phyloP scores from a whole-genome alignment of 2,113 vertebrate genomes.

The Anolis sagrei region DNA sequence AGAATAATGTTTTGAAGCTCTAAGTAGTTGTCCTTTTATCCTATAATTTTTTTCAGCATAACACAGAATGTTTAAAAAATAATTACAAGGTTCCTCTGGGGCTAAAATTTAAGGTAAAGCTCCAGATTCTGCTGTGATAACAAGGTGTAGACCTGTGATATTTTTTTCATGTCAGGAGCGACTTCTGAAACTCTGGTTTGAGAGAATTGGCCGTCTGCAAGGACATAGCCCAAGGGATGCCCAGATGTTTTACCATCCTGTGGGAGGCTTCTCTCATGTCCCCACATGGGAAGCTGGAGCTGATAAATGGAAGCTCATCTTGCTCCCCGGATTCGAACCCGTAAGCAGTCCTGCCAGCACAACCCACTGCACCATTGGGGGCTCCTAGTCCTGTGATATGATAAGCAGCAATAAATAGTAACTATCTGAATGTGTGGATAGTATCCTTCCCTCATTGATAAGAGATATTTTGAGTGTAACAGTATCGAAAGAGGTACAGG shows the following conservation, averaged over 20 bases:
- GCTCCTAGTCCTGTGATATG: not conserved
- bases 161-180: no score
- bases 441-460: not conserved
- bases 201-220: no score
- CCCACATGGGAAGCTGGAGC: no score
- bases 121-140: not conserved
- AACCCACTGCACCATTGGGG: no score
- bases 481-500: not conserved
- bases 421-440: not conserved
- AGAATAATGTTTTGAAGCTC: no score
- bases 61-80: slow-evolving; percentile 5
- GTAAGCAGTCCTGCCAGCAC: no score
- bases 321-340: no score
- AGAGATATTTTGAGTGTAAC: not conserved
- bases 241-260: no score
- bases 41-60: slow-evolving; percentile 3
- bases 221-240: no score
- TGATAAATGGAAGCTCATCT: no score
- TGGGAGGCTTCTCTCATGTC: no score
- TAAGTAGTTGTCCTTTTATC: not conserved
- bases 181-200: no score
- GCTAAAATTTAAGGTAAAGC: not conserved
- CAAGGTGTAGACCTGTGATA: not conserved
- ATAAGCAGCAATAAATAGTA: not conserved
- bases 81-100: slow-evolving; percentile 6